phyloP scores from a whole-genome alignment of 2,888 invertebrate species.

The Eumacrocentrus americanus region DNA sequence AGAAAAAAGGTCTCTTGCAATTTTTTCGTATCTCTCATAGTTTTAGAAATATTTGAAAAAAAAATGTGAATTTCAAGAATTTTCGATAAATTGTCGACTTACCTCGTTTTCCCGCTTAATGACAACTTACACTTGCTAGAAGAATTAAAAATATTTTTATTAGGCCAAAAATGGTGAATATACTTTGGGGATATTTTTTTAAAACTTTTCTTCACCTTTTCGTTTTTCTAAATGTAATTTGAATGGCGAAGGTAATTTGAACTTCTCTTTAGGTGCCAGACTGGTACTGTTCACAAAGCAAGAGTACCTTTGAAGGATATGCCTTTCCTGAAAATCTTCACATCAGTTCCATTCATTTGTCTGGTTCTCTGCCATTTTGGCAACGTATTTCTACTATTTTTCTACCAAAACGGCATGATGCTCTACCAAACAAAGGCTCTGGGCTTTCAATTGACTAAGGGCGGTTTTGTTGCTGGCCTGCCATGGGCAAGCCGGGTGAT shows the following conservation, averaged over 20 bases:
- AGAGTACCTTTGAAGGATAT: slow-evolving; percentile 61
- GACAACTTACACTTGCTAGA: too few relatives aligned
- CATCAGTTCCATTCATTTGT: slow-evolving; percentile 74
- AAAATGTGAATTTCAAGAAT: too few relatives aligned
- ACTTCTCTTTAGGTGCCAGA: slow-evolving; percentile 60
- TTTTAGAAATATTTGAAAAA: too few relatives aligned
- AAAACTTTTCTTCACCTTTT: too few relatives aligned
- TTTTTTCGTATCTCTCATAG: too few relatives aligned
- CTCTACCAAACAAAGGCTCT: slow-evolving; percentile 76
- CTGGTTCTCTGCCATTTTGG: slow-evolving; percentile 74
- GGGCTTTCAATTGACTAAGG: slow-evolving; percentile 74
- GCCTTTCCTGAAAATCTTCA: slow-evolving; percentile 69
- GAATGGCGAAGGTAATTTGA: neutral
- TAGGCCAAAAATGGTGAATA: too few relatives aligned
- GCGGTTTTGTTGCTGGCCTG: slow-evolving; percentile 73
- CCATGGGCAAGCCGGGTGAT: slow-evolving; percentile 75
- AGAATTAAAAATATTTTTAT: too few relatives aligned
- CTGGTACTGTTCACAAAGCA: slow-evolving; percentile 39
- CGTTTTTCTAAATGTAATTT: too few relatives aligned
- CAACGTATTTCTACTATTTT: slow-evolving; percentile 78
- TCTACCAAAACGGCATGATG: slow-evolving; percentile 78
- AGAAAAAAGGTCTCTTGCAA: too few relatives aligned
- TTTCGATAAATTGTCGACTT: too few relatives aligned
- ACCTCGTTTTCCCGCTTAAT: too few relatives aligned
- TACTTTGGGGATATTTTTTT: too few relatives aligned